Conservation (phyloP, 1,140 invertebrate species). For the Neodiprion virginianus region DNA sequence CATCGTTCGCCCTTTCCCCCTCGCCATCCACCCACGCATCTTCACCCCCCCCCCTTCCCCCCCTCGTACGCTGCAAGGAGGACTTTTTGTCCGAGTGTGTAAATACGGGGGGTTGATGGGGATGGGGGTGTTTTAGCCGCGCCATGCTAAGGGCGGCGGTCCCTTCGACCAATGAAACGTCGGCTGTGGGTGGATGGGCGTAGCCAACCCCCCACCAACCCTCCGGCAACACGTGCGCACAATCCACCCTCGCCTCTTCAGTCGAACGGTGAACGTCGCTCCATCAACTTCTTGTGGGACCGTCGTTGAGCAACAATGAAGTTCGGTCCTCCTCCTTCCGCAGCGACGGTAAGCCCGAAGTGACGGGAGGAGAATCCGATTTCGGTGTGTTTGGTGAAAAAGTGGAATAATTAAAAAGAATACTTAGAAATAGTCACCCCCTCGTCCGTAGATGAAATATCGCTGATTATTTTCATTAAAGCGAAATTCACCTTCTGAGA, state of each 20-base stretch:
- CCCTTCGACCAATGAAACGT: conserved; percentile 44
- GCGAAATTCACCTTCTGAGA: too few relatives aligned
- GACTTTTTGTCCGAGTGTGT: not conserved
- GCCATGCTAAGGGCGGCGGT: conserved; percentile 57
- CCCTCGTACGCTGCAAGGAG: conserved; percentile 19
- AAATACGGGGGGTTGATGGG: not conserved
- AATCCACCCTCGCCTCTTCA: conserved; percentile 1
- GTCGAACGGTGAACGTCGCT: not conserved
- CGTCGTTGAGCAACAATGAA: too few relatives aligned
- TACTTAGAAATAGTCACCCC: too few relatives aligned
- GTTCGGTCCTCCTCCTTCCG: too few relatives aligned
- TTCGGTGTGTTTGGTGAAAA: too few relatives aligned
- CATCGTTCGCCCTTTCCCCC: conserved; percentile 5
- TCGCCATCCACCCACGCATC: conserved; percentile 18
- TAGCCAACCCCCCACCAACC: conserved; percentile 40
- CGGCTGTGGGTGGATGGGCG: conserved; percentile 42
- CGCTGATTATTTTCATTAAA: too few relatives aligned
- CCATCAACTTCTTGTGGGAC: not conserved
- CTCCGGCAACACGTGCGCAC: conserved; percentile 16
- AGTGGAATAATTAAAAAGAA: too few relatives aligned
- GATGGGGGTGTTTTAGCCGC: conserved; percentile 22
- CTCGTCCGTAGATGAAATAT: too few relatives aligned
- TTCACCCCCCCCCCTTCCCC: conserved; percentile 31
- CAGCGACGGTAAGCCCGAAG: too few relatives aligned
- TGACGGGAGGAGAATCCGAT: too few relatives aligned